Conservation (phyloP, 2,113 vertebrate genomes). For the Coreoperca whiteheadi region DNA sequence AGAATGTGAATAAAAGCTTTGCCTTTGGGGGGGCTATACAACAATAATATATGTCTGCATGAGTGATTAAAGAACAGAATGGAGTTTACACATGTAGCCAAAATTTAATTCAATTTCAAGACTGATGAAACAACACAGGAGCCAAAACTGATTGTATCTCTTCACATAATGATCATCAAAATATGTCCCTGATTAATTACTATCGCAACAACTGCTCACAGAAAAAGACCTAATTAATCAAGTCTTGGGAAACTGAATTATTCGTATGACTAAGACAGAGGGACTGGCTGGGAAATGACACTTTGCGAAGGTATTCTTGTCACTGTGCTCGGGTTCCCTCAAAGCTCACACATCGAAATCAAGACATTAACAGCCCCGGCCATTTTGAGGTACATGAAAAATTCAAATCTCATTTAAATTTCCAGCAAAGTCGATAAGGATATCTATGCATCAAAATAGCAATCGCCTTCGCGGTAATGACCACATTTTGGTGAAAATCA, state of each 20-base stretch:
- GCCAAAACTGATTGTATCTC: conserved; percentile 33
- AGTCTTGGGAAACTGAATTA: conserved; percentile 53
- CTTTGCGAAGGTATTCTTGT: conserved; percentile 53
- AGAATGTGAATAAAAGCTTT: conserved; percentile 13
- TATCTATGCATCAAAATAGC: conserved; percentile 77
- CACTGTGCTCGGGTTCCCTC: conserved; percentile 43
- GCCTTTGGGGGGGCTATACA: not conserved
- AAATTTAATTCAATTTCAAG: conserved; percentile 34
- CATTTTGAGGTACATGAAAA: conserved; percentile 81
- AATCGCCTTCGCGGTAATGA: conserved; percentile 68
- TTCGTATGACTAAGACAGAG: conserved; percentile 42
- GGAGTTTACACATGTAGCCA: conserved; percentile 7
- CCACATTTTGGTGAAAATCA: conserved; percentile 60
- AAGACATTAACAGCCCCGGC: conserved; percentile 62
- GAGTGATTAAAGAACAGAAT: conserved; percentile 15
- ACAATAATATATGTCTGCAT: conserved; percentile 29
- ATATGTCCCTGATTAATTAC: conserved; percentile 45
- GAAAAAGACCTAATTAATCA: conserved; percentile 50
- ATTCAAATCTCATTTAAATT: conserved; percentile 82
- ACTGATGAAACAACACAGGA: conserved; percentile 28
- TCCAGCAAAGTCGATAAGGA: conserved; percentile 63
- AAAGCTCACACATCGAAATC: conserved; percentile 64
- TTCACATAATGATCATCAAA: conserved; percentile 43
- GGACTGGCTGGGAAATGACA: conserved; percentile 44
- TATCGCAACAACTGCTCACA: conserved; percentile 22